A percentile compares a stretch with the other conserved stretches of the same genome.
phyloP scores from a whole-genome alignment of 2,888 invertebrate species.

The Busseola fusca region DNA sequence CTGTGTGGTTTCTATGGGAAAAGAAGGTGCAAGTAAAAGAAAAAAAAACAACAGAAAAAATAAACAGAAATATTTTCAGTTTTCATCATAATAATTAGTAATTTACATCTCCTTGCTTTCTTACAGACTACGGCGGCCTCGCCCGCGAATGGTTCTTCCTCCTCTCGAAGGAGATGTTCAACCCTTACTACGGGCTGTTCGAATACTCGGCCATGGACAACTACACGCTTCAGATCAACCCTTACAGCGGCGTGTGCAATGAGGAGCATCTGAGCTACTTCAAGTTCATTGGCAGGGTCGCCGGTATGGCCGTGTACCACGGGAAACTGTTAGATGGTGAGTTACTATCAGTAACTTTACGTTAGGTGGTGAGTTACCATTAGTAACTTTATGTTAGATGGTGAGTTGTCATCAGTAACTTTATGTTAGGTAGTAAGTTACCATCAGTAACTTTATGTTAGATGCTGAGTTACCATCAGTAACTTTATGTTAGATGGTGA shows the following conservation, averaged over 20 bases:
- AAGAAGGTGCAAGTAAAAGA: too few relatives aligned
- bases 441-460: too few relatives aligned
- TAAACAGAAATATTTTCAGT: too few relatives aligned
- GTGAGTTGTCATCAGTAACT: too few relatives aligned
- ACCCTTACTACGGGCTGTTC: constrained; percentile 99
- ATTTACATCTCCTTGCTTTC: not conserved
- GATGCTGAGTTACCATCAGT: too few relatives aligned
- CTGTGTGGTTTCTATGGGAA: too few relatives aligned
- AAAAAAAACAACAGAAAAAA: too few relatives aligned
- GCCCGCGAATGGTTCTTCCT: constrained; percentile 99
- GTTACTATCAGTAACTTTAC: constrained; percentile 41
- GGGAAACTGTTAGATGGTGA: constrained; percentile 98
- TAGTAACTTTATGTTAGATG: too few relatives aligned
- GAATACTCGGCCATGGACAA: constrained; percentile 99
- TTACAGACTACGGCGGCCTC: constrained; percentile 96
- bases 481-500: constrained; percentile 87
- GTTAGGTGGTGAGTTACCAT: too few relatives aligned
- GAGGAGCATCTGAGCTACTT: constrained; percentile 99
- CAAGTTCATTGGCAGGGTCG: constrained; percentile 99
- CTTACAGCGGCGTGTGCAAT: constrained; percentile 98
- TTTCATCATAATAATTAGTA: not conserved
- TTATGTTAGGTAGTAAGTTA: too few relatives aligned
- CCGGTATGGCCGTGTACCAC: constrained; percentile 99
- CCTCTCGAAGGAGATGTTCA: constrained; percentile 99
- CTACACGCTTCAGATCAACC: constrained; percentile 99